Percentiles rank a stretch among this genome's conserved stretches.
phyloP scores from a whole-genome alignment of 2,888 invertebrate species.

The Ormia ochracea region DNA sequence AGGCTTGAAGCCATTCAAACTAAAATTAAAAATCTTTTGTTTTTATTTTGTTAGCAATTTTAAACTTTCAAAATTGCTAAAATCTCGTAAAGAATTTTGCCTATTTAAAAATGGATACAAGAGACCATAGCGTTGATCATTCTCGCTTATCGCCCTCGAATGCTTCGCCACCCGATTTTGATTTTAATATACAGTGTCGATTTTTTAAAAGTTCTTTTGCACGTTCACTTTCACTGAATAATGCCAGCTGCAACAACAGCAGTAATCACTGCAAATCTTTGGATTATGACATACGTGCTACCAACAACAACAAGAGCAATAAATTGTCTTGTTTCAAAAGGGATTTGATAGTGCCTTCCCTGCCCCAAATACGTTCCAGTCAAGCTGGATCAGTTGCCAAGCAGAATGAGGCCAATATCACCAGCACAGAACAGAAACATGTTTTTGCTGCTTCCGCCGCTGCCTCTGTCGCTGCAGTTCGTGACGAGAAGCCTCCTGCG shows the following conservation, averaged over 20 bases:
- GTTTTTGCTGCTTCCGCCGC: conserved; percentile 39
- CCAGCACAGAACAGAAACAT: conserved; percentile 60
- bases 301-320: conserved; percentile 52
- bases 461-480: neutral
- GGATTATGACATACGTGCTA: conserved; percentile 71
- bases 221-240: conserved; percentile 77
- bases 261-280: conserved; percentile 74
- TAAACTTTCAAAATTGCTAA: conserved; percentile 8
- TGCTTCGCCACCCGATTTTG: conserved; percentile 72
- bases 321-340: conserved; percentile 30
- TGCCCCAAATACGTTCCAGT: conserved; percentile 64
- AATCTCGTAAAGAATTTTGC: conserved; percentile 20
- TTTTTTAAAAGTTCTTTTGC: conserved; percentile 80
- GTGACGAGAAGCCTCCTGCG: conserved; percentile 67
- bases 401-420: conserved; percentile 57
- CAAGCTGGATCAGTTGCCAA: conserved; percentile 47
- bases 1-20: no score
- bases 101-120: conserved; percentile 41
- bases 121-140: conserved; percentile 20
- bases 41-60: neutral
- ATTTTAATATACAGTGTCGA: conserved; percentile 76
- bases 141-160: conserved; percentile 33
- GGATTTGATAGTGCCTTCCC: conserved; percentile 55
- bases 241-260: conserved; percentile 57
- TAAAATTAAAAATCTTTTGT: conserved; percentile 2